Conservation (phyloP, 2,888 invertebrate species). For the Melieria picta region DNA sequence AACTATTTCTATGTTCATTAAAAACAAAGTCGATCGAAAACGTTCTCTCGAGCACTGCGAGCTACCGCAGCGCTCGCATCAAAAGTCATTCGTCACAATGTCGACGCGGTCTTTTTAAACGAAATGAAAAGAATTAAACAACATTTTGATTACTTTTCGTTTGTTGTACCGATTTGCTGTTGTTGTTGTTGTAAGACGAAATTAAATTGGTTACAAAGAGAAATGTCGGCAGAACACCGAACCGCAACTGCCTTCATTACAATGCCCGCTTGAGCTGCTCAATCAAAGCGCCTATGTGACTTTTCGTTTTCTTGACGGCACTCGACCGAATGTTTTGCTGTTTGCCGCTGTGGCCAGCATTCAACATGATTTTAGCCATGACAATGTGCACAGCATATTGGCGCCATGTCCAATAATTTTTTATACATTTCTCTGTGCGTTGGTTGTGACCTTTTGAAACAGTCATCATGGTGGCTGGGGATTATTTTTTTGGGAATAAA, state of each 20-base stretch:
- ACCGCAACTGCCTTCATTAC: constrained; percentile 17
- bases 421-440: constrained; percentile 9
- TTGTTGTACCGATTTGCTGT: background rate
- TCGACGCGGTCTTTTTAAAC: background rate
- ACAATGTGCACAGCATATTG: constrained; percentile 33
- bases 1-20: no score
- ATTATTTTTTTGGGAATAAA: no score
- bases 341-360: no score
- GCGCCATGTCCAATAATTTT: constrained; percentile 31
- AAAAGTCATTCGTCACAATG: constrained; percentile 24
- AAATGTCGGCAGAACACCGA: background rate
- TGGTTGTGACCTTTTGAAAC: no score
- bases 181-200: constrained; percentile 4
- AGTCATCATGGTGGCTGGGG: no score
- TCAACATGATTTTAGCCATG: constrained; percentile 21
- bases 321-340: no score
- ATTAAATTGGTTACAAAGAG: constrained; percentile 18
- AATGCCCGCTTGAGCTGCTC: background rate
- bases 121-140: constrained; percentile 5
- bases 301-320: background rate
- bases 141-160: constrained; percentile 16
- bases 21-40: no score
- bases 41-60: no score
- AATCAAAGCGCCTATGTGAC: constrained; percentile 1
- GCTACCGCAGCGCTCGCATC: no score